Percentiles rank a stretch among this genome's conserved stretches.
These are phyloP conservation scores for Nibea coibor DNA, from an alignment of 2,113 vertebrate species.

Conservation along the genomic window DNA sequence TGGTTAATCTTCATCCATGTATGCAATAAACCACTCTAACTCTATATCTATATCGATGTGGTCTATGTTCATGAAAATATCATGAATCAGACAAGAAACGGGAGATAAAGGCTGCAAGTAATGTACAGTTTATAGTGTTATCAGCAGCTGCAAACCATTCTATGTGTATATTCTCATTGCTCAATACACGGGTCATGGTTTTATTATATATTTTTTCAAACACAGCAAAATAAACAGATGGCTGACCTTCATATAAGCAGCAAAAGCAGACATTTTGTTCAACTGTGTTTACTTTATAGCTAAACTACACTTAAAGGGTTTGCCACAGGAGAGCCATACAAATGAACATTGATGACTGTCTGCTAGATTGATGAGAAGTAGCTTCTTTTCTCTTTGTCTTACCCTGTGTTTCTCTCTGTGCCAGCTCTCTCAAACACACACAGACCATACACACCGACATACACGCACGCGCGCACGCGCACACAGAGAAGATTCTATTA, in stretches of 20 bases:
- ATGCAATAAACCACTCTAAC: too few relatives aligned
- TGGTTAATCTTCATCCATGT: too few relatives aligned
- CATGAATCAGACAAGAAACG: too few relatives aligned
- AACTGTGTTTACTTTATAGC: constrained; percentile 11
- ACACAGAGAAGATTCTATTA: constrained; percentile 72
- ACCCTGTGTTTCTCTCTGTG: constrained; percentile 23
- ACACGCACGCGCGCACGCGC: not conserved
- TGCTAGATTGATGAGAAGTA: constrained; percentile 44
- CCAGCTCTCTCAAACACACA: constrained; percentile 29
- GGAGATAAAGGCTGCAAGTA: too few relatives aligned
- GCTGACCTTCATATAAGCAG: constrained; percentile 17
- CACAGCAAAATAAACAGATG: not conserved
- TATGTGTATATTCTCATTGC: not conserved
- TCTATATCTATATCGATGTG: too few relatives aligned
- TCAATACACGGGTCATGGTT: not conserved
- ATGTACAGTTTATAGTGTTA: too few relatives aligned
- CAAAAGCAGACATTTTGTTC: not conserved
- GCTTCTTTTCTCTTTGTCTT: constrained; percentile 50
- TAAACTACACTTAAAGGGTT: constrained; percentile 4
- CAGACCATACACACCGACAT: not conserved
- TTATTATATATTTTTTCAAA: not conserved
- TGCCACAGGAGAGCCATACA: constrained; percentile 41
- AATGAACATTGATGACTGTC: constrained; percentile 55
- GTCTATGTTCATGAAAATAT: too few relatives aligned
- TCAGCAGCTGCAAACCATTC: too few relatives aligned